Evolutionary conservation across 2,888 invertebrate species (phyloP), one percentile per base, ranked within the genome.

Genomic region (Leptura quadrifasciata): DNA sequence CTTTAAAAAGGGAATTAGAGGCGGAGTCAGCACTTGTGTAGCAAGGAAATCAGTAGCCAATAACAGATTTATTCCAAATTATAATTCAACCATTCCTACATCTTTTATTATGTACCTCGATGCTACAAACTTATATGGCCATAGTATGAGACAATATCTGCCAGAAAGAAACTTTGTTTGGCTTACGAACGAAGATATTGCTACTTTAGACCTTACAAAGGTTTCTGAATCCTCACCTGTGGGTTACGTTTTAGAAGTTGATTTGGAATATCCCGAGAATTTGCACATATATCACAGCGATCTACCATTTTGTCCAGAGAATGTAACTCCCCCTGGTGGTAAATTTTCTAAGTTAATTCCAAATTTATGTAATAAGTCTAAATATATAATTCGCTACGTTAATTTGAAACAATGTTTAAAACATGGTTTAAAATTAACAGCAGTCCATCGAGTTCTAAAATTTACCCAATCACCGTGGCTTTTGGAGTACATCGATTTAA

Each of bases 1-100:
- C 77, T 67, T 85, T n/a, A 81, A 84, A 76, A 78, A 78, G 47
- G 84, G 84, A 8, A 83, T 88, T 70, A 77, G 86, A 24, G 87
- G 85, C 12, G 85, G 86, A 17, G 74, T 87, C 24, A 24, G 24
- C 24, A 24, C 24, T 24, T 24, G 24, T 24, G 24, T 5, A 24
- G 5, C 5, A 5, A 24, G 24, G 24, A 24, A 5, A 24, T 24
- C 24, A 24, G 5, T 24, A 24, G 24, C 24, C 24, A 24, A 24
- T 24, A 24, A 24, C 5, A 24, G 5, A 24, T 24, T 24, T 24
- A 2, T 24, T 24, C 5, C 24, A 3, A 24, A 24, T 24, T 24
- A 24, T 24, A 24, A 24, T 24, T 24, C 24, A 24, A 3, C 5
- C 2, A 24, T 24, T 24, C 3, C 24, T 5, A 3, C 24, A 24